Percentiles rank a stretch among this genome's conserved stretches.
Evolutionary conservation across 1,140 invertebrate species (phyloP).

Genomic region (Scaptomyza montana): DNA sequence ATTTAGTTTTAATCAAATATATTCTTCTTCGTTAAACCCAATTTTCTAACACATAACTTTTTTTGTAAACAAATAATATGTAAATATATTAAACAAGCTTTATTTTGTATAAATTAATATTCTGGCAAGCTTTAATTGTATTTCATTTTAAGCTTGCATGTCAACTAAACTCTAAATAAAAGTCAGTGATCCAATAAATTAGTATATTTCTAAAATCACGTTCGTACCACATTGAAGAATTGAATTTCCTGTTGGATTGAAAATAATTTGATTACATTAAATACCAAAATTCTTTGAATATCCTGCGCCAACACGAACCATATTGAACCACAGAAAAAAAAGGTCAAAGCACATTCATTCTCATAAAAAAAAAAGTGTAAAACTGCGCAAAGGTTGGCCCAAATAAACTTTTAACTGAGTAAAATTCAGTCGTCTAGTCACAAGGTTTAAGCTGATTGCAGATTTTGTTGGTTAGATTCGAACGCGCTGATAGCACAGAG

Average conservation of each 20-base stretch:
- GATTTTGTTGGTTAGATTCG: constrained; percentile 52
- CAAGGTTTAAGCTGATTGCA: constrained; percentile 53
- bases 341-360: constrained; percentile 14
- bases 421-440: constrained; percentile 40
- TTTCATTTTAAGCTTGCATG: too few species aligned
- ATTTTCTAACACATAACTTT: too few species aligned
- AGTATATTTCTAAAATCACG: neutral
- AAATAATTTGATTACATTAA: constrained; percentile 11
- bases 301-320: constrained; percentile 16
- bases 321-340: constrained; percentile 7
- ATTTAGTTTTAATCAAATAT: neutral
- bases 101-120: too few species aligned
- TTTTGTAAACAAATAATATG: too few species aligned
- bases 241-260: constrained; percentile 3
- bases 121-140: too few species aligned
- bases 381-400: constrained; percentile 12
- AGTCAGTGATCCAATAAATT: neutral
- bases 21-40: too few species aligned
- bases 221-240: neutral
- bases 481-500: constrained; percentile 45
- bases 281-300: neutral
- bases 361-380: too few species aligned
- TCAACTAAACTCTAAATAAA: neutral
- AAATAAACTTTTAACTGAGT: constrained; percentile 32
- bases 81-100: too few species aligned